phyloP scores from a whole-genome alignment of 2,888 invertebrate genomes.

The Crioceris asparagi region DNA sequence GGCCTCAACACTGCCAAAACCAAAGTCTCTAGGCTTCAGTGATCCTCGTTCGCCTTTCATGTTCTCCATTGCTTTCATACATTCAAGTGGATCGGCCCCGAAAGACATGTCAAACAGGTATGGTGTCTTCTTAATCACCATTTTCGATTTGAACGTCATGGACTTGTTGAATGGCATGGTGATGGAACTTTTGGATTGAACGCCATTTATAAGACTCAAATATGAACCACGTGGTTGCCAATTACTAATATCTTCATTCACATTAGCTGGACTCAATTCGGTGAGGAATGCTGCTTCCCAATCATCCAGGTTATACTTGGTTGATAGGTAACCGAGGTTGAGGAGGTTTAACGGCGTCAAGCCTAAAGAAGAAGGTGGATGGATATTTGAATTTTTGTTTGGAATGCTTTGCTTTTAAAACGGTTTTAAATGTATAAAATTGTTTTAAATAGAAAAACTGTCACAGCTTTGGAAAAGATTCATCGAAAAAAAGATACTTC shows the following conservation, averaged over 20 bases:
- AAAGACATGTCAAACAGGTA: conserved; percentile 4
- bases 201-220: conserved; percentile 5
- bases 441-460: no score
- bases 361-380: no score
- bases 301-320: conserved; percentile 22
- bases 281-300: conserved; percentile 37
- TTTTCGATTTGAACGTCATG: not conserved
- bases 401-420: no score
- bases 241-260: conserved; percentile 48
- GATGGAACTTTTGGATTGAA: not conserved
- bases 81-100: no score
- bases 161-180: no score
- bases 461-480: no score
- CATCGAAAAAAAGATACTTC: no score
- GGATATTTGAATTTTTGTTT: no score
- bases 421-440: no score
- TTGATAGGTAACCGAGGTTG: conserved; percentile 36
- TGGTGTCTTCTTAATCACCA: not conserved
- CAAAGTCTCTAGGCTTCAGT: not conserved
- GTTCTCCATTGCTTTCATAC: no score
- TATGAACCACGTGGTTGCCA: conserved; percentile 27
- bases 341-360: conserved; percentile 41
- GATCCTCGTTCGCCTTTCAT: no score
- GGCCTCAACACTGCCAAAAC: not conserved
- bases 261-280: no score